phyloP scores from a whole-genome alignment of 1,140 invertebrate species.

The Cotesia glomerata region DNA sequence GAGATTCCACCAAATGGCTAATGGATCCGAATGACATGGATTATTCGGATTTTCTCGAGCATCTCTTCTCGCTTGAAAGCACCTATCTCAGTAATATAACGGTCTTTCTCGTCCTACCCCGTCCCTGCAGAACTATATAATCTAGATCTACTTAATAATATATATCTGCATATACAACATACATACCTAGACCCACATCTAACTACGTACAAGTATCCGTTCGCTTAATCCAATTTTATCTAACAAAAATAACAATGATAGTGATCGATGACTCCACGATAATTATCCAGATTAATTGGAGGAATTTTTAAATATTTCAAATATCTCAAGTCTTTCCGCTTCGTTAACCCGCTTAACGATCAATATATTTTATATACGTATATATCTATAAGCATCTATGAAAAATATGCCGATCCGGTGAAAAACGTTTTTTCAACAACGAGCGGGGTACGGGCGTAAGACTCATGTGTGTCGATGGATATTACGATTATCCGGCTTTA shows the following conservation, averaged over 20 bases:
- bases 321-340: conserved; percentile 11
- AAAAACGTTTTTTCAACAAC: conserved; percentile 14
- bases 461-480: conserved; percentile 29
- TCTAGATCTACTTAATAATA: not conserved
- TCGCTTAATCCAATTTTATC: not conserved
- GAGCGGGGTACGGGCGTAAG: not conserved
- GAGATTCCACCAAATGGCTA: conserved; percentile 19
- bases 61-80: conserved; percentile 19
- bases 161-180: not conserved
- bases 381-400: not conserved
- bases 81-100: not conserved
- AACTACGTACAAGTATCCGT: not conserved
- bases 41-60: conserved; percentile 25
- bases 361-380: conserved; percentile 26
- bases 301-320: too few species aligned
- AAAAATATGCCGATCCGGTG: not conserved
- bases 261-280: not conserved
- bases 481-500: conserved; percentile 29
- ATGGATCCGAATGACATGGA: conserved; percentile 25
- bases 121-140: not conserved
- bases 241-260: too few species aligned
- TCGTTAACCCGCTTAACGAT: conserved; percentile 26
- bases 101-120: not conserved
- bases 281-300: too few species aligned
- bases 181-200: not conserved